A percentile compares a stretch with the other conserved stretches of the same genome.
phyloP scores from a whole-genome alignment of 2,113 vertebrate species.

The Saimiri boliviensis region DNA sequence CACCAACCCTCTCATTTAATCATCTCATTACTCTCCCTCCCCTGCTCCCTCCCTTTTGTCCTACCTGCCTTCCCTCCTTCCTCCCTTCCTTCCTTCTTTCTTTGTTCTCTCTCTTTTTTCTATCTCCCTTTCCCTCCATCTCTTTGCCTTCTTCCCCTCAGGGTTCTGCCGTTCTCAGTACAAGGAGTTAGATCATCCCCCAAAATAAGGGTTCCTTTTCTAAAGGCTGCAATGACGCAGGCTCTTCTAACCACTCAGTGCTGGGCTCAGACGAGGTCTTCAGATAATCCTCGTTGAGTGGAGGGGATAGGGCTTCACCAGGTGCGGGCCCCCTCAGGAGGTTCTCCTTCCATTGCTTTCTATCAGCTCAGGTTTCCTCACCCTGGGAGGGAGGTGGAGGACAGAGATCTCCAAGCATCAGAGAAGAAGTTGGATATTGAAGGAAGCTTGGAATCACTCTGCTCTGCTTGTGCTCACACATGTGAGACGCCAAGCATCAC shows the following conservation, averaged over 20 bases:
- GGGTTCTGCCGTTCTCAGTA: background rate
- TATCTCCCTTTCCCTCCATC: background rate
- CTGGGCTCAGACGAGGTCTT: background rate
- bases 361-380: rapidly evolving
- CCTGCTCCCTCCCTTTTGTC: too few species aligned
- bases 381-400: background rate
- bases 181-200: background rate
- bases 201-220: background rate
- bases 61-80: too few species aligned
- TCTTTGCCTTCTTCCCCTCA: background rate
- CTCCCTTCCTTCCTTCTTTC: too few species aligned
- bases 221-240: too few species aligned
- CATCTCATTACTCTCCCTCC: background rate
- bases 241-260: rapidly evolving
- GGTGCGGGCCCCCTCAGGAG: background rate
- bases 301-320: background rate
- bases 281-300: background rate
- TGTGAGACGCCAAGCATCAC: too few species aligned
- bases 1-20: rapidly evolving
- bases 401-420: background rate
- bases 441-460: rapidly evolving
- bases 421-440: background rate
- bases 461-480: background rate
- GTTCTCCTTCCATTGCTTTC: rapidly evolving
- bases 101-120: background rate